phyloP scores from a whole-genome alignment of 2,113 vertebrate genomes.

The Cynoglossus semilaevis region DNA sequence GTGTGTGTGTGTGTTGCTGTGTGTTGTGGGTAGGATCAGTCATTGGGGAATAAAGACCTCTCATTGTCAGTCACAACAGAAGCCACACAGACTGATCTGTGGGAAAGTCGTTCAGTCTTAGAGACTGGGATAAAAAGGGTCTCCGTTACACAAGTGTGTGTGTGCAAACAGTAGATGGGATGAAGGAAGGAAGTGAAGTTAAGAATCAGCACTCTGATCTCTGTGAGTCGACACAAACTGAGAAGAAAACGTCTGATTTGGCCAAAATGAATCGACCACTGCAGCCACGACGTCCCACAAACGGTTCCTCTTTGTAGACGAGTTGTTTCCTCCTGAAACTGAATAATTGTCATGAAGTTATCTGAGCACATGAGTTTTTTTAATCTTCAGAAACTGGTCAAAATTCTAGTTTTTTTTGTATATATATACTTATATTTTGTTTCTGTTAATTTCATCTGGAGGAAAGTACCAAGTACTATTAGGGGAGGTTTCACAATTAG shows the following conservation, averaged over 20 bases:
- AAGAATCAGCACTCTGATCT: slow-evolving; percentile 52
- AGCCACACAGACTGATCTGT: slow-evolving; percentile 11
- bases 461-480: no score
- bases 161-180: slow-evolving; percentile 8
- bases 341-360: no score
- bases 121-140: slow-evolving; percentile 40
- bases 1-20: no score
- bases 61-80: slow-evolving; percentile 27
- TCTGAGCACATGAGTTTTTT: no score
- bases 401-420: no score
- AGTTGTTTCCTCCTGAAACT: no score
- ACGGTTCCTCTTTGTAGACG: neutral
- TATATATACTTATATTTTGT: no score
- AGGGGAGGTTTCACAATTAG: no score
- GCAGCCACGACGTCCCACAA: slow-evolving; percentile 1
- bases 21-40: neutral
- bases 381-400: no score
- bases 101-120: slow-evolving; percentile 22
- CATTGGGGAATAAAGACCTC: neutral
- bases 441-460: no score
- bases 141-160: slow-evolving; percentile 45
- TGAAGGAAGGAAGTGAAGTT: slow-evolving; percentile 32
- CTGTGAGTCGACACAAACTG: slow-evolving; percentile 11
- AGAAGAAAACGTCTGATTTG: slow-evolving; percentile 12
- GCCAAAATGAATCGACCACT: slow-evolving; percentile 2